These are phyloP conservation scores for Monochamus alternatus DNA, from an alignment of 2,888 invertebrate genomes.

Conservation along the genomic window DNA sequence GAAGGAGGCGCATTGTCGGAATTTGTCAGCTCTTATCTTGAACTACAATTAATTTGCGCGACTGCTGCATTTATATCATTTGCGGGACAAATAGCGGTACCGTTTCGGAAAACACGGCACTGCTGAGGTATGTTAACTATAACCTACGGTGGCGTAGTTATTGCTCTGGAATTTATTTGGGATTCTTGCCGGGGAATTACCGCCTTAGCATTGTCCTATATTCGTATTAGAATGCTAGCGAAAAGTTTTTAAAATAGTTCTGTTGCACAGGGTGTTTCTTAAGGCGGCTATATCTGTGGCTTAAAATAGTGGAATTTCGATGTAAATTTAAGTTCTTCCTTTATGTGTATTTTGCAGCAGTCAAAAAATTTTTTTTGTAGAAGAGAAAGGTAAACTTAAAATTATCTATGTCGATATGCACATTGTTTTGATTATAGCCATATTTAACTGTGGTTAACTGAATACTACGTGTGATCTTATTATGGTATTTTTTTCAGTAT, in stretches of 20 bases:
- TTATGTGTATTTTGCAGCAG: no score
- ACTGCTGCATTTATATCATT: slow-evolving; percentile 12
- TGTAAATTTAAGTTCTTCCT: no score
- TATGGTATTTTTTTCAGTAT: no score
- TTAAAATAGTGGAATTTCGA: no score
- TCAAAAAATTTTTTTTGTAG: no score
- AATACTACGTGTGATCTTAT: no score
- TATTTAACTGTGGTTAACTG: no score
- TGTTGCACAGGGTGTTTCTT: no score
- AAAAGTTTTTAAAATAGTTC: background rate
- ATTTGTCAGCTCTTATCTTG: slow-evolving; percentile 10
- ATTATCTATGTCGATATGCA: no score
- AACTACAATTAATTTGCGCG: slow-evolving; percentile 13
- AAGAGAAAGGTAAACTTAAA: no score
- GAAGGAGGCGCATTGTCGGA: slow-evolving; percentile 9
- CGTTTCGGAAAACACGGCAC: background rate
- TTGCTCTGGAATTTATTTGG: background rate
- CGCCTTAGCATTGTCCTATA: background rate
- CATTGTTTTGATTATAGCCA: no score
- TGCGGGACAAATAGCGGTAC: slow-evolving; percentile 3
- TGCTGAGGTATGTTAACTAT: slow-evolving; percentile 12
- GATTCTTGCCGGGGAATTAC: background rate
- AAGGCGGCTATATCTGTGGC: no score
- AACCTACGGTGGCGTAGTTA: background rate
- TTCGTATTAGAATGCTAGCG: background rate